Conservation (phyloP, 2,797 vertebrate genomes). For the Cynopterus sphinx region DNA sequence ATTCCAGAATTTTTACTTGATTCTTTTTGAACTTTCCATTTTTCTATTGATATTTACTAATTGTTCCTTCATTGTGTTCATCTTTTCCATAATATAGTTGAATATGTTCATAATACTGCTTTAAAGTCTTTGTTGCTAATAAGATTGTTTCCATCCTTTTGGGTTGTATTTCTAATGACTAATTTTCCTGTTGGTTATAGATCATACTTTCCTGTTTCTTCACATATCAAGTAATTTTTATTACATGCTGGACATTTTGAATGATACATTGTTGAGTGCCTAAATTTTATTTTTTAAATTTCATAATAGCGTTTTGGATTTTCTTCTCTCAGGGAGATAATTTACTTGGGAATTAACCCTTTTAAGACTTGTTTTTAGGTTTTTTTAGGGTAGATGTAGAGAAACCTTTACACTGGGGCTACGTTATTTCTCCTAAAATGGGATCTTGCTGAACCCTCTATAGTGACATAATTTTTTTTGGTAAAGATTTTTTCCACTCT, state of each 20-base stretch:
- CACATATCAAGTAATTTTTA: not conserved
- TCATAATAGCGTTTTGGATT: not conserved
- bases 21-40: not conserved
- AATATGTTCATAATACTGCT: not conserved
- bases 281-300: not conserved
- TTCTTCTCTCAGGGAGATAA: not conserved
- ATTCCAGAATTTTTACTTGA: not conserved
- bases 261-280: not conserved
- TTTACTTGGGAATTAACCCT: not conserved
- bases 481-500: not conserved
- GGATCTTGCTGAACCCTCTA: not conserved
- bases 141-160: not conserved
- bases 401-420: not conserved
- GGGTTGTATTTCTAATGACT: not conserved
- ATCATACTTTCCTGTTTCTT: not conserved
- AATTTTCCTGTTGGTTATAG: not conserved
- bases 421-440: not conserved
- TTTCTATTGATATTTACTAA: not conserved
- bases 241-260: not conserved
- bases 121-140: slow-evolving; percentile 10
- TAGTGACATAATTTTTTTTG: not conserved
- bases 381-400: not conserved
- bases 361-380: not conserved
- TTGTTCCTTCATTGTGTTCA: not conserved
- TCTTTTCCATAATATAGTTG: not conserved